phyloP scores from a whole-genome alignment of 1,140 invertebrate species.

The Coenobita brevimanus region DNA sequence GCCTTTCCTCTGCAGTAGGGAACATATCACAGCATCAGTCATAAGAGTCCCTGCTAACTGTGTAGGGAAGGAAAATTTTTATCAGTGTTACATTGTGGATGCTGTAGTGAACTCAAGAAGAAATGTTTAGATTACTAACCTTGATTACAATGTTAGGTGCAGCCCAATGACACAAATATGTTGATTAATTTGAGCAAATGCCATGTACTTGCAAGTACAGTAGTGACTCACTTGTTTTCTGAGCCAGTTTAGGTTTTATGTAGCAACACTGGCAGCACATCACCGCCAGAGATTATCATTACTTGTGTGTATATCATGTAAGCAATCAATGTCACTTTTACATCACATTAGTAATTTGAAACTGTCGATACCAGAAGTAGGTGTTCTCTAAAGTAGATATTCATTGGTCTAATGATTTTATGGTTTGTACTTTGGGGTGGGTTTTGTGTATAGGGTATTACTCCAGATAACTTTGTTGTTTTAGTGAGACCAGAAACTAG shows the following conservation, averaged over 20 bases:
- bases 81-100: constrained; percentile 18
- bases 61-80: background rate
- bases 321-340: background rate
- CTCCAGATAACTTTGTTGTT: constrained; percentile 54
- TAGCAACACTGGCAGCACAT: too few species aligned
- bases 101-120: constrained; percentile 21
- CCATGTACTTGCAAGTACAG: too few species aligned
- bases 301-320: background rate
- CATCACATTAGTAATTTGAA: too few species aligned
- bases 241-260: too few species aligned
- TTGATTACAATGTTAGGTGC: constrained; percentile 22
- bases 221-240: too few species aligned
- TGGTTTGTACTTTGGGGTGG: constrained; percentile 41
- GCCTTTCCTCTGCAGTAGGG: constrained; percentile 63
- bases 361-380: background rate
- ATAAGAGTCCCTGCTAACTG: constrained; percentile 7
- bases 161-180: background rate
- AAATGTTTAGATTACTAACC: background rate
- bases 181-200: too few species aligned
- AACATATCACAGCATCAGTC: constrained; percentile 58
- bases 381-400: constrained; percentile 35
- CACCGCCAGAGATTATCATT: background rate
- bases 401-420: constrained; percentile 37
- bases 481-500: constrained; percentile 60
- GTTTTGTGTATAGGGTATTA: constrained; percentile 36